These are phyloP conservation scores for Acanthiza pusilla DNA, from an alignment of 2,797 vertebrate genomes.

Conservation along the genomic window DNA sequence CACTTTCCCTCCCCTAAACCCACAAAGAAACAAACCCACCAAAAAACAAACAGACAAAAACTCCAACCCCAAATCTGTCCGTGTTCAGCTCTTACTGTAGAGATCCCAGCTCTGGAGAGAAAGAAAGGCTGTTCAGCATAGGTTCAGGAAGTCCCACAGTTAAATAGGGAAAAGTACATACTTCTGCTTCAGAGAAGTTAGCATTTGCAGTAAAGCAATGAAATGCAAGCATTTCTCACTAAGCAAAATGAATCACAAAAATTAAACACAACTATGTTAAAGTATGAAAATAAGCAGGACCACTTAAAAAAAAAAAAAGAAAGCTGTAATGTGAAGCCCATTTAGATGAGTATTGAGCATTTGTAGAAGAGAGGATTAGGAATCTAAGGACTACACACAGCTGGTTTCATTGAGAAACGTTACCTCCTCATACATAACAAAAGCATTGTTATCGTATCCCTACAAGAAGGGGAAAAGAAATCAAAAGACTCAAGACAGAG, in stretches of 20 bases:
- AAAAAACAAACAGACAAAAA: background rate
- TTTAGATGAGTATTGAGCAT: background rate
- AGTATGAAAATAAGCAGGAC: background rate
- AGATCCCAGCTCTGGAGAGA: background rate
- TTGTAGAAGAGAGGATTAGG: background rate
- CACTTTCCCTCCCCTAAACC: background rate
- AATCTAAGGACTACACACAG: background rate
- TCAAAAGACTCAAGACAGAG: background rate
- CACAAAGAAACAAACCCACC: background rate
- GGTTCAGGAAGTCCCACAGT: background rate
- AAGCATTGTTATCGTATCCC: background rate
- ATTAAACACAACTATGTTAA: background rate
- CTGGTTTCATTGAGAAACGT: background rate
- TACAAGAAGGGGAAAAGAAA: background rate
- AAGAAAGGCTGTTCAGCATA: background rate
- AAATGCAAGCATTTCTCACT: background rate
- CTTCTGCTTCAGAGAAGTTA: background rate
- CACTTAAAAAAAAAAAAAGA: background rate
- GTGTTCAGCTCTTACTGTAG: background rate
- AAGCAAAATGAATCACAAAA: background rate
- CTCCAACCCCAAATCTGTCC: background rate
- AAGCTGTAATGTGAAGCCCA: background rate
- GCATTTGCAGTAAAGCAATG: background rate
- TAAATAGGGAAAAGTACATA: background rate
- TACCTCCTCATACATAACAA: background rate